Evolutionary conservation across 1,140 invertebrate species (phyloP).

Genomic region (Drosophila orena): DNA sequence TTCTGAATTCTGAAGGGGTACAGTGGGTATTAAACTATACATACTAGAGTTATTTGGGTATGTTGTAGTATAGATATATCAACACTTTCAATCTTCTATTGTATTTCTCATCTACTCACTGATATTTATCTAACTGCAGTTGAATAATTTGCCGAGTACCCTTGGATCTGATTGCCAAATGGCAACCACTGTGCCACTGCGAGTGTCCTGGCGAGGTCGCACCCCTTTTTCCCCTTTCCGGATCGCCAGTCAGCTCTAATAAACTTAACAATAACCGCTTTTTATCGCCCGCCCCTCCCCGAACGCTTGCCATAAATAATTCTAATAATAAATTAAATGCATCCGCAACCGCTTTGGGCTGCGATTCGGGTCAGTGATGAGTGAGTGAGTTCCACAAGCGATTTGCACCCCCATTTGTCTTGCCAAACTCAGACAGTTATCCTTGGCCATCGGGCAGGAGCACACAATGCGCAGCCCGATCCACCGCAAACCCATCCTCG

Average conservation of each 20-base stretch:
- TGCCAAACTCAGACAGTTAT: constrained; percentile 74
- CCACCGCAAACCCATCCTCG: constrained; percentile 17
- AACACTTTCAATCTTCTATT: too few species aligned
- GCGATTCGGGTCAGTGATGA: constrained; percentile 53
- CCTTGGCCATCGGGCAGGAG: constrained; percentile 69
- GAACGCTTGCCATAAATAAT: constrained; percentile 76
- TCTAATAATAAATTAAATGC: constrained; percentile 84
- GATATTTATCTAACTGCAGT: background rate
- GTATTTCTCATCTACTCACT: background rate
- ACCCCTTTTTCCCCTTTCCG: constrained; percentile 65
- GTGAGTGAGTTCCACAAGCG: constrained; percentile 31
- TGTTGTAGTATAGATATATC: too few species aligned
- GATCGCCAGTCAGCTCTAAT: constrained; percentile 58
- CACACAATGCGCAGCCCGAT: constrained; percentile 41
- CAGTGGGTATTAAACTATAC: constrained; percentile 22
- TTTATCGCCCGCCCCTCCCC: constrained; percentile 70
- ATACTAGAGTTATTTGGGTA: too few species aligned
- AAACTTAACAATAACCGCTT: constrained; percentile 83
- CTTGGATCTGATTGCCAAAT: background rate
- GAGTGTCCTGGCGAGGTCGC: constrained; percentile 20
- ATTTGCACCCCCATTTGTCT: constrained; percentile 82
- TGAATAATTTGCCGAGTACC: constrained; percentile 2
- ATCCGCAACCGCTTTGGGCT: constrained; percentile 65
- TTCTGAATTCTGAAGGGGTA: constrained; percentile 45
- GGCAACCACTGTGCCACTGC: constrained; percentile 58